Percentiles rank a stretch among this genome's conserved stretches.
Evolutionary conservation across 2,888 invertebrate genomes (phyloP).

Genomic region (Apotomis turbidana): DNA sequence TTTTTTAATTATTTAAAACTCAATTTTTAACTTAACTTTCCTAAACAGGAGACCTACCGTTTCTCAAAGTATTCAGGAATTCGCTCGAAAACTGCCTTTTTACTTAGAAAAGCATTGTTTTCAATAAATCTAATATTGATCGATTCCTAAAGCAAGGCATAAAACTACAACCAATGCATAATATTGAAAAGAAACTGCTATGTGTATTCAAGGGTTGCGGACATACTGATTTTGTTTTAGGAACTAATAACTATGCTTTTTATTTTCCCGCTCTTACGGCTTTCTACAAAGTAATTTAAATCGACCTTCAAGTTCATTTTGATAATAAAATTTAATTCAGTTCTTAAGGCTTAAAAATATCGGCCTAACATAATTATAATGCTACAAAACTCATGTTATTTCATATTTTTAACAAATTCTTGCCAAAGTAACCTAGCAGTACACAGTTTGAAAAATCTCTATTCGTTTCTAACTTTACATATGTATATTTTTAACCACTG

Average conservation of each 20-base stretch:
- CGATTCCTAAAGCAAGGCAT: too few species aligned
- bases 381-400: conserved; percentile 4
- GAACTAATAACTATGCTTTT: too few species aligned
- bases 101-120: too few species aligned
- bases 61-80: not conserved
- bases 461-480: conserved; percentile 4
- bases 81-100: too few species aligned
- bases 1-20: conserved; percentile 8
- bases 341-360: conserved; percentile 7
- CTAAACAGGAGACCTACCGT: not conserved
- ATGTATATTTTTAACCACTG: not conserved
- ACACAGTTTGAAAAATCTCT: conserved; percentile 28
- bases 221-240: too few species aligned
- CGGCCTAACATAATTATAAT: not conserved
- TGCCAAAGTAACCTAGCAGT: conserved; percentile 69
- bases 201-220: too few species aligned
- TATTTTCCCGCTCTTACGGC: too few species aligned
- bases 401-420: conserved; percentile 51
- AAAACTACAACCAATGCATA: too few species aligned
- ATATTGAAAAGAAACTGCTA: too few species aligned
- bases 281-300: not conserved
- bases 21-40: not conserved
- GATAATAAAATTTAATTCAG: not conserved
- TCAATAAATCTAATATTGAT: too few species aligned
- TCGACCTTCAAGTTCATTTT: not conserved